Evolutionary conservation across 2,888 invertebrate genomes (phyloP).

Genomic region (Oscheius myriophilus): DNA sequence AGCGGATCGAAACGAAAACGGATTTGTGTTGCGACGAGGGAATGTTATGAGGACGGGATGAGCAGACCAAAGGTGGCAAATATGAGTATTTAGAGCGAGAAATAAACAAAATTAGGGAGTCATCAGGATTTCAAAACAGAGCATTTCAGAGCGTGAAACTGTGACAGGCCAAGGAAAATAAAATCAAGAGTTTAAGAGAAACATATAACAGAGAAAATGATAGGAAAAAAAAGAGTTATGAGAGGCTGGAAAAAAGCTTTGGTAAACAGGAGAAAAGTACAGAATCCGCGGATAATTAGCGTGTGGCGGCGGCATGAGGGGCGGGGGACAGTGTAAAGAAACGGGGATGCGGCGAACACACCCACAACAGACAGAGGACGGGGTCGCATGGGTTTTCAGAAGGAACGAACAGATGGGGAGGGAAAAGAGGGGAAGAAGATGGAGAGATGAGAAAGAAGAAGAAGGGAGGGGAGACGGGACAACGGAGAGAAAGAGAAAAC

Average conservation of each 20-base stretch:
- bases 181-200: too few species aligned
- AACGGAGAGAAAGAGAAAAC: background rate
- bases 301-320: too few species aligned
- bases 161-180: too few species aligned
- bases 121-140: too few species aligned
- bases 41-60: too few species aligned
- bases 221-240: background rate
- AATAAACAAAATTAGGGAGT: too few species aligned
- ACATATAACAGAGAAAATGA: background rate
- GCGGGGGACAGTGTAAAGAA: slow-evolving; percentile 23
- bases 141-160: too few species aligned
- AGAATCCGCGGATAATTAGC: background rate
- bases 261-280: background rate
- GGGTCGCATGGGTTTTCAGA: background rate
- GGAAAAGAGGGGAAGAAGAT: background rate
- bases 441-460: background rate
- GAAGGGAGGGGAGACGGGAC: background rate
- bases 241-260: background rate
- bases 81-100: too few species aligned
- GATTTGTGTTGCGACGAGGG: background rate
- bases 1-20: background rate
- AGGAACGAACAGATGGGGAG: background rate
- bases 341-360: slow-evolving; percentile 26
- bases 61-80: too few species aligned
- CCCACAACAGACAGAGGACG: slow-evolving; percentile 24